Evolutionary conservation across 1,140 invertebrate genomes (phyloP), one percentile per base, ranked within the genome.

Genomic region (Sarcophaga bullata): DNA sequence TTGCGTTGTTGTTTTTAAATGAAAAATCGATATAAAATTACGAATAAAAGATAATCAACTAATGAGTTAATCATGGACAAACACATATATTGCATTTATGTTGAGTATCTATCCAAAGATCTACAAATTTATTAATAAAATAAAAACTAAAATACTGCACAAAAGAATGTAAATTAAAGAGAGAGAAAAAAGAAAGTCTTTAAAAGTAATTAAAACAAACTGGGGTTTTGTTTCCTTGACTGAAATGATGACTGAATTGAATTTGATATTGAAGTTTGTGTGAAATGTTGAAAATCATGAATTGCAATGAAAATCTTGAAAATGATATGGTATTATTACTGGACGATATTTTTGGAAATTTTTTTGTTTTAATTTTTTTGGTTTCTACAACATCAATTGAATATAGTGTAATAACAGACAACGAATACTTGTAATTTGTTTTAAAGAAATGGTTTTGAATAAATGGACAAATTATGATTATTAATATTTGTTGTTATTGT

Each of bases 381-480:
- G 19, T 19, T 19, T 19, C 62, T 68, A 68, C 62, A 68, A 68
- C 62, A 68, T 68, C 62, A 68, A 68, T 68, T 68, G 7, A 68
- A 8, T 37, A 68, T 17, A 68, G 19, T 19, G 6, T 19, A 68
- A 68, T 19, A 17, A 25, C 62, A 68, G 17, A 25, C n/a, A 68
- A 19, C 62, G 62, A 68, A 68, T 37, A 37, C 25, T 37, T 37
- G 25, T 37, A 37, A n/a, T 4, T 37, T 37, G 25, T 37, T 37
- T 37, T 37, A 37, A 37, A 37, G 25, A 37, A 37, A 37, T 37
- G 25, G 4, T 37, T 37, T 37, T 37, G 1, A 37, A 37, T 37
- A 37, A 37, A 37, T 37, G 25, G 25, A 37, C 25, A 37, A 37
- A 37, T 37, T 37, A 37, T 37, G 25, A 37, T 37, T 37, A 37